Conservation (phyloP, 2,797 vertebrate genomes). For the Sylvia borin region DNA sequence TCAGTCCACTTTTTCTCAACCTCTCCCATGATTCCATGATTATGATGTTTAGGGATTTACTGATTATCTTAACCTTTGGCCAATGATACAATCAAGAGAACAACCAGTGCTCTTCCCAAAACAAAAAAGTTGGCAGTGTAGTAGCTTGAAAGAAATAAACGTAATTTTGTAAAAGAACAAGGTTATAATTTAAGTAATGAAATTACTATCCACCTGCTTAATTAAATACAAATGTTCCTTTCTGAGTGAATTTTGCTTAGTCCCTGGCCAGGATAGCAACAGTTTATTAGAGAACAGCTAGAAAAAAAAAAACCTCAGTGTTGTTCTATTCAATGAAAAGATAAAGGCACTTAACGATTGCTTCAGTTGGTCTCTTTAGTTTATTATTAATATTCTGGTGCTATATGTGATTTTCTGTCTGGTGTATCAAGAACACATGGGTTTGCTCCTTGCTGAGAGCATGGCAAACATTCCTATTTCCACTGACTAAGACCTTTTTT, state of each 20-base stretch:
- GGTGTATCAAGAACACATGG: not conserved
- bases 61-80: not conserved
- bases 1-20: not conserved
- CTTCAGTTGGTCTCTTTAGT: not conserved
- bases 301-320: not conserved
- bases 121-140: not conserved
- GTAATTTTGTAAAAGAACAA: not conserved
- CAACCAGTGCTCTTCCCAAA: not conserved
- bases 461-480: not conserved
- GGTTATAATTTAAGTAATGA: not conserved
- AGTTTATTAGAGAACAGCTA: not conserved
- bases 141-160: accelerated
- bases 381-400: not conserved
- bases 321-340: not conserved
- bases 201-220: not conserved
- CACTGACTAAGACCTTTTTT: not conserved
- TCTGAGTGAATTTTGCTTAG: not conserved
- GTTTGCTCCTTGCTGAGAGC: not conserved
- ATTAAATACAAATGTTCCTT: not conserved
- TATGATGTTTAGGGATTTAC: not conserved
- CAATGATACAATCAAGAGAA: not conserved
- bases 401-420: not conserved
- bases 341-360: not conserved
- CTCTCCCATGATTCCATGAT: not conserved
- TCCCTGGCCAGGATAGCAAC: not conserved